These are phyloP conservation scores for Pemphredon lugubris DNA, from an alignment of 2,888 invertebrate genomes.

Conservation along the genomic window DNA sequence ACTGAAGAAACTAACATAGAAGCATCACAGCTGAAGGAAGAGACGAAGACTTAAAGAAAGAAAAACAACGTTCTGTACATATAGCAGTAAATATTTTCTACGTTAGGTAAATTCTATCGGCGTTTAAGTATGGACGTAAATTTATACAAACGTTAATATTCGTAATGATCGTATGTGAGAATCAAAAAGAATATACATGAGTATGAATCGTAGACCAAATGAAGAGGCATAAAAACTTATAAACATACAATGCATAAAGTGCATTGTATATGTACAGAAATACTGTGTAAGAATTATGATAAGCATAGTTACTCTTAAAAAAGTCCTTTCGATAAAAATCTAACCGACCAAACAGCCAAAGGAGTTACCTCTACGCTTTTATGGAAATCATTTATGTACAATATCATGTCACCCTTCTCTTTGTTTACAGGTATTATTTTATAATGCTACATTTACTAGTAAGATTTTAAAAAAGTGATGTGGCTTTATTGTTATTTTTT, in stretches of 20 bases:
- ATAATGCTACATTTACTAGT: conserved; percentile 16
- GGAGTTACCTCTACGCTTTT: conserved; percentile 41
- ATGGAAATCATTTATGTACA: conserved; percentile 28
- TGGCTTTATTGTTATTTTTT: conserved; percentile 17
- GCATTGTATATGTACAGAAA: conserved; percentile 9
- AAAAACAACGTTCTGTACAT: conserved; percentile 42
- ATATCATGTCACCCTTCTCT: conserved; percentile 17
- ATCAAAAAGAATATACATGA: conserved; percentile 8
- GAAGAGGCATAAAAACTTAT: conserved; percentile 18
- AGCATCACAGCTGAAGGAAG: conserved; percentile 48
- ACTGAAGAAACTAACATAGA: conserved; percentile 52
- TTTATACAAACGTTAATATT: conserved; percentile 21
- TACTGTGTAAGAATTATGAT: conserved; percentile 7
- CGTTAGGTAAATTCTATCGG: conserved; percentile 38
- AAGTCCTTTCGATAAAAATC: conserved; percentile 35
- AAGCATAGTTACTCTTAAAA: conserved; percentile 22
- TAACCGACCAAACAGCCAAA: conserved; percentile 56
- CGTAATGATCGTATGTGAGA: conserved; percentile 12
- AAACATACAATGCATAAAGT: background rate
- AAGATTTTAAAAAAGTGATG: conserved; percentile 32
- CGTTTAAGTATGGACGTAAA: conserved; percentile 27
- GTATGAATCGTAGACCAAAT: conserved; percentile 27
- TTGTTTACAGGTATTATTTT: conserved; percentile 29
- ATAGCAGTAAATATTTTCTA: conserved; percentile 54
- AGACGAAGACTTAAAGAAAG: conserved; percentile 48